These are phyloP conservation scores for Lota lota DNA, from an alignment of 2,113 vertebrate species.

Conservation along the genomic window DNA sequence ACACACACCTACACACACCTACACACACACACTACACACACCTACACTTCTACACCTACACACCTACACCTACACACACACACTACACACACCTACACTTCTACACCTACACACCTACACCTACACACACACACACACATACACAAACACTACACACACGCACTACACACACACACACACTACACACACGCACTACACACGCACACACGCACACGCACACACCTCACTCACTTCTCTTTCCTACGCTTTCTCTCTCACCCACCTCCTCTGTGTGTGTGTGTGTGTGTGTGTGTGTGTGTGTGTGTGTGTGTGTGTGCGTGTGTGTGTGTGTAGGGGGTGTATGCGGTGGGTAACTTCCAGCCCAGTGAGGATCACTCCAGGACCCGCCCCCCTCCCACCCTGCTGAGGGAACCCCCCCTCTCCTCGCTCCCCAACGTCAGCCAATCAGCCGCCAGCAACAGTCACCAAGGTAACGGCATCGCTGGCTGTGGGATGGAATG, in stretches of 20 bases:
- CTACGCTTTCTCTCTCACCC: not conserved
- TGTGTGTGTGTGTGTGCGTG: slow-evolving; percentile 9
- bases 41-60: too few relatives aligned
- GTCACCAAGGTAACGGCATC: slow-evolving; percentile 51
- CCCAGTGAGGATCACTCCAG: slow-evolving; percentile 82
- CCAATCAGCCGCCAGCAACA: slow-evolving; percentile 80
- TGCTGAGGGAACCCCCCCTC: slow-evolving; percentile 80
- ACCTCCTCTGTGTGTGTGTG: slow-evolving; percentile 6
- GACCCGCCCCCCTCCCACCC: slow-evolving; percentile 47
- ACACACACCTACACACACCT: slow-evolving; percentile 55
- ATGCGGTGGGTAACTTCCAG: slow-evolving; percentile 91
- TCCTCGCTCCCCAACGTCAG: slow-evolving; percentile 82
- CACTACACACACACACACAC: slow-evolving; percentile 6
- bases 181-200: slow-evolving; percentile 33
- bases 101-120: slow-evolving; percentile 1
- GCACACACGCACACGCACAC: slow-evolving; percentile 19
- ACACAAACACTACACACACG: not conserved
- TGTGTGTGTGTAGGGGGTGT: slow-evolving; percentile 78
- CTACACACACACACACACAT: slow-evolving; percentile 17
- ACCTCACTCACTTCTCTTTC: slow-evolving; percentile 12
- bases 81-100: not conserved
- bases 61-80: slow-evolving; percentile 15
- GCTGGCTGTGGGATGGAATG: too few relatives aligned
- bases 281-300: not conserved
- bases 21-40: slow-evolving; percentile 19